phyloP scores from a whole-genome alignment of 2,797 vertebrate genomes.

The Xenentodon cancila region DNA sequence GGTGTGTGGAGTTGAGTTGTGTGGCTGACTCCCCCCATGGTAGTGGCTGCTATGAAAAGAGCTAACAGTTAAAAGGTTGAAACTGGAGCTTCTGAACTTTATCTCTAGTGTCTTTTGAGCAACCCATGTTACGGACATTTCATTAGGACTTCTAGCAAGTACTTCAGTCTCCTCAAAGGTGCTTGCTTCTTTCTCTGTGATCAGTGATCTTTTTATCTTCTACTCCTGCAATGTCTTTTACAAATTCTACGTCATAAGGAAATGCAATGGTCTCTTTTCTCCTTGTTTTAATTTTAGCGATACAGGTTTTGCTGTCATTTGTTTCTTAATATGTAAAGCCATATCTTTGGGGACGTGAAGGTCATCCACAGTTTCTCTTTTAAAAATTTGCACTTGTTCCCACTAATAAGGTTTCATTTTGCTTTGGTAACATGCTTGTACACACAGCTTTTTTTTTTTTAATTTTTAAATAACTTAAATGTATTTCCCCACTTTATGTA shows the following conservation, averaged over 20 bases:
- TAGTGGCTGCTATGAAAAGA: too few relatives aligned
- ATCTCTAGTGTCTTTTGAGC: too few relatives aligned
- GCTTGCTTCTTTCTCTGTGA: neutral
- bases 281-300: constrained; percentile 6
- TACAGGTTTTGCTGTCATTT: constrained; percentile 1
- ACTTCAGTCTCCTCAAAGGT: neutral
- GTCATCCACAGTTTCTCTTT: constrained; percentile 3
- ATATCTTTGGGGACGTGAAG: constrained; percentile 7
- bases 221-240: neutral
- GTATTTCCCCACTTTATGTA: constrained; percentile 23
- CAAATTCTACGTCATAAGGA: constrained; percentile 7
- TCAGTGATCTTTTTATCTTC: neutral
- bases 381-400: constrained; percentile 17
- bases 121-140: too few relatives aligned
- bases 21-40: too few relatives aligned
- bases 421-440: neutral
- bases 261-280: neutral
- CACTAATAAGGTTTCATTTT: constrained; percentile 4
- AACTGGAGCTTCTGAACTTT: too few relatives aligned
- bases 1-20: too few relatives aligned
- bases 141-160: too few relatives aligned
- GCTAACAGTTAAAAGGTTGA: too few relatives aligned
- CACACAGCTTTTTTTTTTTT: too few relatives aligned
- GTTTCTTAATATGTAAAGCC: neutral
- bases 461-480: constrained; percentile 23